A percentile compares a stretch with the other conserved stretches of the same genome.
These are phyloP conservation scores for Drymodes brunneopygia DNA, from an alignment of 2,113 vertebrate genomes.

Conservation along the genomic window DNA sequence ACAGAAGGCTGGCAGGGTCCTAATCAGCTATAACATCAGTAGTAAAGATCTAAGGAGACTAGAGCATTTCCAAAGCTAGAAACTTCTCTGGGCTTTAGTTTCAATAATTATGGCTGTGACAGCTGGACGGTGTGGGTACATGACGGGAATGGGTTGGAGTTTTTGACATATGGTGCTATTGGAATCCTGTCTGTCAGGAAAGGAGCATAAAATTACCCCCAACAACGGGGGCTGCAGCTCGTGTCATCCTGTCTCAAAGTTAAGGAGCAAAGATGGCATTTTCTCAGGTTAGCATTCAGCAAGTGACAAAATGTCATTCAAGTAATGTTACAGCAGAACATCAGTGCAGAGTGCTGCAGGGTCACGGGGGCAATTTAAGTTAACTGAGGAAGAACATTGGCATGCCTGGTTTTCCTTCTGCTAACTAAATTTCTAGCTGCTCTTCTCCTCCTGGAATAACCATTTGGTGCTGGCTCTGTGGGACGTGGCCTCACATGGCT, in stretches of 20 bases:
- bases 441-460: not conserved
- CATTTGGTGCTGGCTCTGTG: not conserved
- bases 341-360: not conserved
- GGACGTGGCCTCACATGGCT: not conserved
- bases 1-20: conserved; percentile 76
- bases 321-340: not conserved
- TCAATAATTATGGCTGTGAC: conserved; percentile 70
- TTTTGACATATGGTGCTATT: conserved; percentile 68
- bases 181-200: conserved; percentile 59
- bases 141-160: conserved; percentile 69
- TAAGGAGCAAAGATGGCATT: conserved; percentile 13
- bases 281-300: conserved; percentile 29
- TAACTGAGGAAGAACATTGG: not conserved
- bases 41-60: conserved; percentile 79
- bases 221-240: not conserved
- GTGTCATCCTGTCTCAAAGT: conserved; percentile 1
- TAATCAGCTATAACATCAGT: conserved; percentile 77
- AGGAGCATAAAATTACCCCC: conserved; percentile 52
- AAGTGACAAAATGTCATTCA: conserved; percentile 26
- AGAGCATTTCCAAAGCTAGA: conserved; percentile 64
- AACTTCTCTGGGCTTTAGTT: conserved; percentile 60
- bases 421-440: not conserved
- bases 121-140: conserved; percentile 72
- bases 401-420: not conserved
- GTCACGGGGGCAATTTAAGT: not conserved